A percentile compares a stretch with the other conserved stretches of the same genome.
These are phyloP conservation scores for Calephelis nemesis DNA, from an alignment of 1,140 invertebrate species.

Conservation along the genomic window DNA sequence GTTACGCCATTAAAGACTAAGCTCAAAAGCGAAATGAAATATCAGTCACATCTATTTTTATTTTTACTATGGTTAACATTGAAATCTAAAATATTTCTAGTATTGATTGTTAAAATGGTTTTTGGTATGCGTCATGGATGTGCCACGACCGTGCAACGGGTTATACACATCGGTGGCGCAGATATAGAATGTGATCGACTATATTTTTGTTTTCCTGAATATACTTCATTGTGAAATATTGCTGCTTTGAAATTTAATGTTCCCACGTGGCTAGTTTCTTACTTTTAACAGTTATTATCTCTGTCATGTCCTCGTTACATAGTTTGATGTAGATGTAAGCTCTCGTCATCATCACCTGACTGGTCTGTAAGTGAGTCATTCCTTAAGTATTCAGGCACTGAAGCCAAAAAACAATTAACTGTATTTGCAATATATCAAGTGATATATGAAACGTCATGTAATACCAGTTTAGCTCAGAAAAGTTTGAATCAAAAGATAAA, in stretches of 20 bases:
- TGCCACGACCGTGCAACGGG: constrained; percentile 68
- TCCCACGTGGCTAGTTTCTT: constrained; percentile 8
- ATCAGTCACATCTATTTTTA: constrained; percentile 12
- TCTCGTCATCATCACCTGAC: background rate
- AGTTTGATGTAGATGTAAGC: background rate
- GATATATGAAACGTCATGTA: too few relatives aligned
- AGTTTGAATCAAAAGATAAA: too few relatives aligned
- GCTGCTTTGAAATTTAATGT: constrained; percentile 8
- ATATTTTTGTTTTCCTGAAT: constrained; percentile 72
- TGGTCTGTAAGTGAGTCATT: background rate
- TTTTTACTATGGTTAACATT: constrained; percentile 9
- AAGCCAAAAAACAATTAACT: too few relatives aligned
- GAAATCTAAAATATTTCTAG: constrained; percentile 13
- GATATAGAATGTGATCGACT: constrained; percentile 77
- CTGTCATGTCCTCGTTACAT: background rate
- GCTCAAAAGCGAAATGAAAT: background rate
- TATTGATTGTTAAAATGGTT: constrained; percentile 18
- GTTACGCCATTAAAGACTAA: too few relatives aligned
- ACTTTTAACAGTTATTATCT: constrained; percentile 1
- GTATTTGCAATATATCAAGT: too few relatives aligned
- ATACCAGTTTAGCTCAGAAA: too few relatives aligned
- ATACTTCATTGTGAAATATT: constrained; percentile 56
- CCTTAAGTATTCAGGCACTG: background rate
- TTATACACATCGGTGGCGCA: constrained; percentile 61
- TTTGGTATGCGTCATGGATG: constrained; percentile 39